phyloP scores from a whole-genome alignment of 2,888 invertebrate genomes.

The Petrolisthes manimaculis region DNA sequence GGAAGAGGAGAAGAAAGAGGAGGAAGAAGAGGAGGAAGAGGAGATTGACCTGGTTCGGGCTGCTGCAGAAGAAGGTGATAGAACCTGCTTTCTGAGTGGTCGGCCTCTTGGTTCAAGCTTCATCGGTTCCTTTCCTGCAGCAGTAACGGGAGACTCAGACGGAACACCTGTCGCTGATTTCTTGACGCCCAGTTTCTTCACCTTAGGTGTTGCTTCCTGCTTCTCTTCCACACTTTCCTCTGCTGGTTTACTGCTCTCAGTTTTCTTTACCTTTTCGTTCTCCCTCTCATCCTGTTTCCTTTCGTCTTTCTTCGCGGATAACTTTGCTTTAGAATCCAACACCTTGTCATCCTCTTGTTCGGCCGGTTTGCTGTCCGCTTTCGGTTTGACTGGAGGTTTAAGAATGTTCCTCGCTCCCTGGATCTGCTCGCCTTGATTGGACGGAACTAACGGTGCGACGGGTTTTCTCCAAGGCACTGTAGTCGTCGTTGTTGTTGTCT shows the following conservation, averaged over 20 bases:
- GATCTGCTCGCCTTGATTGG: constrained; percentile 27
- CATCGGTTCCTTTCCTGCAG: not conserved
- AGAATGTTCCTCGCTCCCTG: constrained; percentile 37
- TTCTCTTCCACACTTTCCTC: not conserved
- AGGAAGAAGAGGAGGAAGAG: constrained; percentile 30
- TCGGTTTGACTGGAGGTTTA: constrained; percentile 25
- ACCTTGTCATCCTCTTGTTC: not conserved
- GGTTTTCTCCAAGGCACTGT: constrained; percentile 19
- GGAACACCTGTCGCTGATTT: not conserved
- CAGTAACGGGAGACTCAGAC: not conserved
- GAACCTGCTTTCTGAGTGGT: constrained; percentile 20
- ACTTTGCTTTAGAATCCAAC: not conserved
- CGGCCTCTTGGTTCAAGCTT: not conserved
- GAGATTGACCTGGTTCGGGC: constrained; percentile 19
- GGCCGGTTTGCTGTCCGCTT: not conserved
- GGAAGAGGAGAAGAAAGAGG: not conserved
- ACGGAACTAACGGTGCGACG: constrained; percentile 10
- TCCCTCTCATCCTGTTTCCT: not conserved
- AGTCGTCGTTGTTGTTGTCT: not conserved
- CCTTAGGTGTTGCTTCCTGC: not conserved
- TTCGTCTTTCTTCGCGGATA: not conserved
- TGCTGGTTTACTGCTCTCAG: not conserved
- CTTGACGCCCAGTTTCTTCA: too few relatives aligned
- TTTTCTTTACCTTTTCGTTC: not conserved
- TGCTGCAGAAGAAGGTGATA: not conserved